Evolutionary conservation across 30 jellyfish, hydroid and myxozoan genomes (phyloP).

Genomic region (Turritopsis rubra): DNA sequence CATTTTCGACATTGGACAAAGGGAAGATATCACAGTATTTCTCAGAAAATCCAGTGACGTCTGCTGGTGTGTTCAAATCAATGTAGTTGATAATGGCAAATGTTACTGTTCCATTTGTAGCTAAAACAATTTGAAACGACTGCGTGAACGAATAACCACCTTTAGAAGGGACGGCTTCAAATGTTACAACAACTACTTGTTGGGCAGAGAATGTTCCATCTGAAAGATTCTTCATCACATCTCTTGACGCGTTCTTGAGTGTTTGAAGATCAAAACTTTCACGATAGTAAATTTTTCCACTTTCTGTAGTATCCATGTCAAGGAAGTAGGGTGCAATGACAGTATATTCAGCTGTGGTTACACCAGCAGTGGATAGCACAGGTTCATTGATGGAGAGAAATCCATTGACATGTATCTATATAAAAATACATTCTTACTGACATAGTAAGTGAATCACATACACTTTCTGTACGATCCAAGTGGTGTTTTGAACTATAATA

Average conservation of each 20-base stretch:
- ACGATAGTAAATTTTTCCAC: slow-evolving; percentile 1
- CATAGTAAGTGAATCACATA: neutral
- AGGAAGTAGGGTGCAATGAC: neutral
- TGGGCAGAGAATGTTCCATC: neutral
- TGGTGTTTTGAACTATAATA: too few species aligned
- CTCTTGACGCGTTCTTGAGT: neutral
- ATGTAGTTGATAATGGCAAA: neutral
- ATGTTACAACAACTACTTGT: slow-evolving; percentile 4
- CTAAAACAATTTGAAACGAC: neutral
- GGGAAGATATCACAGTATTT: slow-evolving; percentile 2
- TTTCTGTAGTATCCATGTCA: neutral
- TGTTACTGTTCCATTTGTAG: slow-evolving; percentile 10
- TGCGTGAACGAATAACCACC: neutral
- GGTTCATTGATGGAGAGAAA: neutral
- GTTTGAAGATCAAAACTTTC: neutral
- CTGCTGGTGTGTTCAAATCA: neutral
- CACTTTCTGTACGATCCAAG: neutral
- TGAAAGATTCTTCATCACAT: neutral
- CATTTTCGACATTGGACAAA: neutral
- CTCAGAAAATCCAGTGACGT: neutral
- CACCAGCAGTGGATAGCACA: neutral
- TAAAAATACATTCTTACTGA: neutral
- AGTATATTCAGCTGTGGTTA: neutral
- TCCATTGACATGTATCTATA: neutral
- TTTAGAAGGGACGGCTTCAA: neutral